Evolutionary conservation across 2,888 invertebrate species (phyloP).

Genomic region (Platycheirus rosarum): DNA sequence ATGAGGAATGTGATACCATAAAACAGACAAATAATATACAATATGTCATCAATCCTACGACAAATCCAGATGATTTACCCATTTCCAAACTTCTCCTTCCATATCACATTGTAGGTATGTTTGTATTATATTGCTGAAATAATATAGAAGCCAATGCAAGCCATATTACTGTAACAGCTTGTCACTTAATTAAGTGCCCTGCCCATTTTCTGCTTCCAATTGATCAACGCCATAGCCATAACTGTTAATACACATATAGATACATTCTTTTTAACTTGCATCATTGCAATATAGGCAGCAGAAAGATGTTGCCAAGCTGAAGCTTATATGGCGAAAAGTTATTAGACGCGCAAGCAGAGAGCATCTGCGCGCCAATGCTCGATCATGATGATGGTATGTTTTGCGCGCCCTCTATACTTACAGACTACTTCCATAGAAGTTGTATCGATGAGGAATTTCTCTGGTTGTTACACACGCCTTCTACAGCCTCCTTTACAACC

Average conservation of each 20-base stretch:
- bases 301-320: conserved; percentile 30
- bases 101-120: no score
- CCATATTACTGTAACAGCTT: conserved; percentile 54
- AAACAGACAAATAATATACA: conserved; percentile 3
- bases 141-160: conserved; percentile 44
- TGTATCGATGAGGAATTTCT: conserved; percentile 53
- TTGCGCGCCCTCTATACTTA: conserved; percentile 23
- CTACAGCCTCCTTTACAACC: conserved; percentile 9
- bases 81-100: conserved; percentile 4
- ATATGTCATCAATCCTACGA: conserved; percentile 39
- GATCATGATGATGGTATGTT: conserved; percentile 22
- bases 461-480: conserved; percentile 26
- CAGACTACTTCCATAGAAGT: neutral
- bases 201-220: conserved; percentile 70
- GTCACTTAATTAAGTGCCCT: conserved; percentile 72
- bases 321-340: conserved; percentile 42
- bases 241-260: conserved; percentile 40
- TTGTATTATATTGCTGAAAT: no score
- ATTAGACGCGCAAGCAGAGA: conserved; percentile 42
- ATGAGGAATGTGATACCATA: neutral
- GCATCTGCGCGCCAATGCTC: conserved; percentile 33
- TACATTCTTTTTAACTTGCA: conserved; percentile 48
- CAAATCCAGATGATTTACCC: conserved; percentile 24
- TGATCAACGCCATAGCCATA: conserved; percentile 68
- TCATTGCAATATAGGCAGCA: conserved; percentile 14